Percentiles rank a stretch among this genome's conserved stretches.
Conservation (phyloP, 2,888 invertebrate species). For the Volucella inanis region DNA sequence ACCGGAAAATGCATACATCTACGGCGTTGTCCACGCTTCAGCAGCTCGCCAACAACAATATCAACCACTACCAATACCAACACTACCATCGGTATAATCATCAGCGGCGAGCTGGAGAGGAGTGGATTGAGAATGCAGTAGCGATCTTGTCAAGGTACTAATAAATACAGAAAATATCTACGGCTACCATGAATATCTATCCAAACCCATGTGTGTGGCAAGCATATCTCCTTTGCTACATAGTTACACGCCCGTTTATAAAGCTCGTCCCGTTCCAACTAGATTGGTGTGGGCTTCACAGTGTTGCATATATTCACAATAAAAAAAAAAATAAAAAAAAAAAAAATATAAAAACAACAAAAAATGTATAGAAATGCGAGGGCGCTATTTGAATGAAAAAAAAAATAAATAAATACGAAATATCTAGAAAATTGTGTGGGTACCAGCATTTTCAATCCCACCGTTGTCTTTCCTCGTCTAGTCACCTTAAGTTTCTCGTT, state of each 20-base stretch:
- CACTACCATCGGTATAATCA: slow-evolving; percentile 33
- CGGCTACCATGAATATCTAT: slow-evolving; percentile 19
- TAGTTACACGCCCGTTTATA: slow-evolving; percentile 62
- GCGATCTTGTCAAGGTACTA: slow-evolving; percentile 51
- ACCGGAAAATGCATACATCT: slow-evolving; percentile 64
- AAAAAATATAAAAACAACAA: not conserved
- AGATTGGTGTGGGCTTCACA: slow-evolving; percentile 63
- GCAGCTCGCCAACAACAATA: slow-evolving; percentile 52
- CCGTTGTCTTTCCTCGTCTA: slow-evolving; percentile 5
- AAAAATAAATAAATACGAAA: slow-evolving; percentile 26
- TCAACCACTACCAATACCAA: slow-evolving; percentile 35
- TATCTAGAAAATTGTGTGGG: slow-evolving; percentile 71
- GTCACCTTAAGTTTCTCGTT: not conserved
- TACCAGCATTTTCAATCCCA: slow-evolving; percentile 69
- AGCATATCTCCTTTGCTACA: slow-evolving; percentile 55
- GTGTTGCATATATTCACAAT: slow-evolving; percentile 38
- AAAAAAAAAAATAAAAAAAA: slow-evolving; percentile 23
- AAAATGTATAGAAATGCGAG: slow-evolving; percentile 42
- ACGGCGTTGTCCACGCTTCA: slow-evolving; percentile 64
- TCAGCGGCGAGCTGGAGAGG: not conserved
- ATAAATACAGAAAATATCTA: slow-evolving; percentile 48
- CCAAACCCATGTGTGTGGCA: slow-evolving; percentile 52
- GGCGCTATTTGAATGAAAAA: slow-evolving; percentile 53
- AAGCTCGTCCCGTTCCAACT: slow-evolving; percentile 71
- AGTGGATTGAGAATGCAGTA: slow-evolving; percentile 37